Evolutionary conservation across 1,140 invertebrate genomes (phyloP).

Genomic region (Paralvinella palmiformis): DNA sequence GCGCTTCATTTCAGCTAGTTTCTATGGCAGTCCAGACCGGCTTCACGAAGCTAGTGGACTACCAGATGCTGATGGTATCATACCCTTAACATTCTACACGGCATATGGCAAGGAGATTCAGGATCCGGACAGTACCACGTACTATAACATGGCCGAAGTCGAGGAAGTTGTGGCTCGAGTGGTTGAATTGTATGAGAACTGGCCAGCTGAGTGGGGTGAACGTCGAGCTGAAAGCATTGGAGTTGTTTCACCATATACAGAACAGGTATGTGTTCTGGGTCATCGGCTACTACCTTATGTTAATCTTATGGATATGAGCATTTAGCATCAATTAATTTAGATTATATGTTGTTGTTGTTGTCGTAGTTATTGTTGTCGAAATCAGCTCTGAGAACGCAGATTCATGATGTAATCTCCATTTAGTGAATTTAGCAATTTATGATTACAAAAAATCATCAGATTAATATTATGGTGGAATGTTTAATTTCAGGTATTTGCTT

Average conservation of each 20-base stretch:
- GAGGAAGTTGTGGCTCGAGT: constrained; percentile 70
- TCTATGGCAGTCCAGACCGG: constrained; percentile 62
- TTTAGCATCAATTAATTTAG: too few species aligned
- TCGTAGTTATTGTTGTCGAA: too few species aligned
- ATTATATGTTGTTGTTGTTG: too few species aligned
- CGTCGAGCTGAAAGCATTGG: constrained; percentile 70
- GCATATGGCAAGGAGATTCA: constrained; percentile 69
- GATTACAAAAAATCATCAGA: too few species aligned
- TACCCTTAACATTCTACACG: constrained; percentile 76
- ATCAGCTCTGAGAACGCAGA: too few species aligned
- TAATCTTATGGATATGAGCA: too few species aligned
- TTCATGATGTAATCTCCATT: too few species aligned
- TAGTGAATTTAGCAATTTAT: too few species aligned
- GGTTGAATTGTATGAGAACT: constrained; percentile 62
- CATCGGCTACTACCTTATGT: too few species aligned
- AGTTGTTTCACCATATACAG: constrained; percentile 76
- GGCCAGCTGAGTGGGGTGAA: constrained; percentile 70
- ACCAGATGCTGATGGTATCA: constrained; percentile 62
- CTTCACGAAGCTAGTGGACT: constrained; percentile 62
- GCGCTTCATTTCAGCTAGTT: constrained; percentile 70
- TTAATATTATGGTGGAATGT: too few species aligned
- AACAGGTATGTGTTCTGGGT: constrained; percentile 80
- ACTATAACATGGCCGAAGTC: constrained; percentile 78
- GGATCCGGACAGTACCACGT: constrained; percentile 75
- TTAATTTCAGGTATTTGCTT: too few species aligned